Percentiles rank a stretch among this genome's conserved stretches.
phyloP scores from a whole-genome alignment of 2,113 vertebrate genomes.

The Antennarius striatus region DNA sequence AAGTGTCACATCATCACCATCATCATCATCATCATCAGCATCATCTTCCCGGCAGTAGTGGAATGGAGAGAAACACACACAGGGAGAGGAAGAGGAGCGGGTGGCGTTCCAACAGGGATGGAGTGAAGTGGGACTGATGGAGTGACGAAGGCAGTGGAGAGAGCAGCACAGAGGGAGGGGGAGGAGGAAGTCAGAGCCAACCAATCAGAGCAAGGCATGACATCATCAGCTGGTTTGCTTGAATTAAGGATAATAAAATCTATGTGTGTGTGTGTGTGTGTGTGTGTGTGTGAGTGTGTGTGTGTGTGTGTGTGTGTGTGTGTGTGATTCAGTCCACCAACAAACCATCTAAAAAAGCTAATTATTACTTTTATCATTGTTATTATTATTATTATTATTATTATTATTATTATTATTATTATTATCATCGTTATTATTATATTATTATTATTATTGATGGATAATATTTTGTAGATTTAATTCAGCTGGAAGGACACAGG shows the following conservation, averaged over 20 bases:
- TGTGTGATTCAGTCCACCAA: too few species aligned
- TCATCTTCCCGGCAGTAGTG: conserved; percentile 80
- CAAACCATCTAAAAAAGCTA: too few species aligned
- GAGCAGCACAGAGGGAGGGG: conserved; percentile 19
- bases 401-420: too few species aligned
- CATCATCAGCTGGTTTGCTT: conserved; percentile 67
- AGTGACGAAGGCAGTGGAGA: conserved; percentile 20
- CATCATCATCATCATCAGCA: conserved; percentile 64
- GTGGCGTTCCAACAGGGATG: conserved; percentile 33
- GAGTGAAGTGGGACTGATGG: conserved; percentile 34
- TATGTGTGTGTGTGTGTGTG: conserved; percentile 16
- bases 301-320: too few species aligned
- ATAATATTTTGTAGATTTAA: too few species aligned
- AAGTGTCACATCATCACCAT: conserved; percentile 80
- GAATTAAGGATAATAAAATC: conserved; percentile 53
- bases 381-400: too few species aligned
- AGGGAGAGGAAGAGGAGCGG: conserved; percentile 16
- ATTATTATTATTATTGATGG: too few species aligned
- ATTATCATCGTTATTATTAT: too few species aligned
- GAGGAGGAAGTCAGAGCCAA: conserved; percentile 30
- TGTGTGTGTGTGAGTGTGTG: conserved; percentile 1
- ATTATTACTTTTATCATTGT: too few species aligned
- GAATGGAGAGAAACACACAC: conserved; percentile 30
- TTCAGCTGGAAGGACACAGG: too few species aligned
- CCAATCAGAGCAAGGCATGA: conserved; percentile 70